Base-by-base conservation (phyloP, 2,888 invertebrate genomes). In the Sinhomidia bicolor region DNA sequence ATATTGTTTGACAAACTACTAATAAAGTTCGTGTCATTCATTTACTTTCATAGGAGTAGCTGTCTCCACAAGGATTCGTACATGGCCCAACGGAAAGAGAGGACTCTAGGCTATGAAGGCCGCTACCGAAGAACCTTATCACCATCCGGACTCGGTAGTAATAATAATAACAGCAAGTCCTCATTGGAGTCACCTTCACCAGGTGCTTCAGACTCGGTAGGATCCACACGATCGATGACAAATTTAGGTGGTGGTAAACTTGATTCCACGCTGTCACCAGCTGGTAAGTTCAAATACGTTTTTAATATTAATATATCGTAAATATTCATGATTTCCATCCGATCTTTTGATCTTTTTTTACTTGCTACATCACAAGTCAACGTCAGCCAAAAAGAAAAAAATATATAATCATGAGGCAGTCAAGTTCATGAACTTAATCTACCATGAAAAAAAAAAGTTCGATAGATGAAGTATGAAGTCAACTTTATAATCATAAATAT, bases 21-120 rank as follows among this genome's bases (percentile, higher is more conserved):
- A n/a, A 78, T 36, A 54, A 32, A 54, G 4, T 57, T 71, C 36
- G 71, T 74, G 74, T 54, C 20, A 51, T 86, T 86, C 26, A 54
- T 51, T 71, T 71, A 68, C 26, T 51, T 81, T 89, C 36, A 36
- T 93, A 93, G 91, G 94, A 95, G 20, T 95, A 96, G 96, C 94
- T 96, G 96, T 93, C 96, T 96, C 93, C 96, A 96, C 81, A 96
- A 96, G 94, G 96, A 96, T 91, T 96, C 96, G 86, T 96, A 96
- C 93, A 94, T 96, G 94, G 95, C 96, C n/a, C 95, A 95, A 90
- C 95, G 96, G 57, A 95, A 96, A 84, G 96, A 96, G 93, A 95
- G 95, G 90, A 96, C 96, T 91, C 94, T 95, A 92, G 94, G 95
- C 89, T 96, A 96, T 93, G 95, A 95, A 92, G 96, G 96, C 90